Percentiles rank a stretch among this genome's conserved stretches.
Conservation (phyloP, 1,140 invertebrate species). For the Leptinotarsa defecta region DNA sequence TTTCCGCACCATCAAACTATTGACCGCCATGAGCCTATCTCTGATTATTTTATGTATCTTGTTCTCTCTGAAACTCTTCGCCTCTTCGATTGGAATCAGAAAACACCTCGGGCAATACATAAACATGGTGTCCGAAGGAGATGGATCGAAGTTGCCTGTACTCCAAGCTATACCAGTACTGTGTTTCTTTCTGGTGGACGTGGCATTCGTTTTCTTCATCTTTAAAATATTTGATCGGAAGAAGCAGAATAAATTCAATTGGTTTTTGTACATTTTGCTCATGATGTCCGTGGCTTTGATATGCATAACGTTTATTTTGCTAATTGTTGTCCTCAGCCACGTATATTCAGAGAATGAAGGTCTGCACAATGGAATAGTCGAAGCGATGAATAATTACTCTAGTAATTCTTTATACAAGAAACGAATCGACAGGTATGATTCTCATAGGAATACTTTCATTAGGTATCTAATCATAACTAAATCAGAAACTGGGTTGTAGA, state of each 20-base stretch:
- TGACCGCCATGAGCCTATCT: constrained; percentile 26
- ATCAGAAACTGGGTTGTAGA: no score
- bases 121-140: constrained; percentile 47
- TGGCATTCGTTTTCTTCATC: constrained; percentile 35
- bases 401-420: constrained; percentile 46
- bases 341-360: constrained; percentile 39
- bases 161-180: constrained; percentile 42
- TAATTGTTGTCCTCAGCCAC: constrained; percentile 44
- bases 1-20: constrained; percentile 34
- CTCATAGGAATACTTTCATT: no score
- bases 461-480: no score
- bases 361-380: constrained; percentile 49
- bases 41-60: constrained; percentile 27
- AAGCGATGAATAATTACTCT: constrained; percentile 50
- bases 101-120: constrained; percentile 47
- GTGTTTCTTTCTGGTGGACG: constrained; percentile 42
- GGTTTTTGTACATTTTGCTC: constrained; percentile 40
- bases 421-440: constrained; percentile 43
- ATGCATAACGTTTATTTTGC: constrained; percentile 36
- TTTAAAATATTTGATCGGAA: constrained; percentile 38
- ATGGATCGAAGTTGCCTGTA: constrained; percentile 43
- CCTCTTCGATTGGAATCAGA: constrained; percentile 41
- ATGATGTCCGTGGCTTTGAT: constrained; percentile 38
- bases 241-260: constrained; percentile 34
- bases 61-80: constrained; percentile 38